A percentile compares a stretch with the other conserved stretches of the same genome.
phyloP scores from a whole-genome alignment of 2,888 invertebrate species.

The Argyresthia albistria region DNA sequence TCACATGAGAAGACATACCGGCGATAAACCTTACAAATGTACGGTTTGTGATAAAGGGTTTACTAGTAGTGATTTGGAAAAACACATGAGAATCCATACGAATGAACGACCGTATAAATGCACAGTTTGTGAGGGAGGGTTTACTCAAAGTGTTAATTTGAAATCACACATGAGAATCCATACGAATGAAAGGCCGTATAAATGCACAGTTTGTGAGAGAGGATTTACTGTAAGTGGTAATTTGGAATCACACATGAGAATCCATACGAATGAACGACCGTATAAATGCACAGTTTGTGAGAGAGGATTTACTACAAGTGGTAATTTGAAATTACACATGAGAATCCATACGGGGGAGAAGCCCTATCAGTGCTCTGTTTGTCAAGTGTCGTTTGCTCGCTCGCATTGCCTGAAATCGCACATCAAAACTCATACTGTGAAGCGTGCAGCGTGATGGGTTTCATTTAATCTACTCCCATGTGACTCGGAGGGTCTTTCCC shows the following conservation, averaged over 20 bases:
- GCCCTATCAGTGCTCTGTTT: too few relatives aligned
- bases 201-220: too few relatives aligned
- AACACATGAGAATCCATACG: background rate
- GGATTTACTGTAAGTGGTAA: too few relatives aligned
- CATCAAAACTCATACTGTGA: background rate
- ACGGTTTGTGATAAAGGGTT: constrained; percentile 10
- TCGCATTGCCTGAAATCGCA: too few relatives aligned
- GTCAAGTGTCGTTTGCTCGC: too few relatives aligned
- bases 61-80: constrained; percentile 1
- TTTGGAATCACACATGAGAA: background rate
- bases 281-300: constrained; percentile 3
- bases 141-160: background rate
- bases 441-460: too few relatives aligned
- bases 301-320: background rate
- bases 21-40: constrained; percentile 13
- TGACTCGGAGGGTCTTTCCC: too few relatives aligned
- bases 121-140: background rate
- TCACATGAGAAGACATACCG: constrained; percentile 15
- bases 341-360: background rate
- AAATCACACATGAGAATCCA: constrained; percentile 1
- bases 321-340: constrained; percentile 1
- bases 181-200: background rate
- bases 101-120: background rate
- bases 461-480: too few relatives aligned
- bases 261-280: background rate